Conservation (phyloP, 2,113 vertebrate species). For the Forbesichthys papilliferus region DNA sequence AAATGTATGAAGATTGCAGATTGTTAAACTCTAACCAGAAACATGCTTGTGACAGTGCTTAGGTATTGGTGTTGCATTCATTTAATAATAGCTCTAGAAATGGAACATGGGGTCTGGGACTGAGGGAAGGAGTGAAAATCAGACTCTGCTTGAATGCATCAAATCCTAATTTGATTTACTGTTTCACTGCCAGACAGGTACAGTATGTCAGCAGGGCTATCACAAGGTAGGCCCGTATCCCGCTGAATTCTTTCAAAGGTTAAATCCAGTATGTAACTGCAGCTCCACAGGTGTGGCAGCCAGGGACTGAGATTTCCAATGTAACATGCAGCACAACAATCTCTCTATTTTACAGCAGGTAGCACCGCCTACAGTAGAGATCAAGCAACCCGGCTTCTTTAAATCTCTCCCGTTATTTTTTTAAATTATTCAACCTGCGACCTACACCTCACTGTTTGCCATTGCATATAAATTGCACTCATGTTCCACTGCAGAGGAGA, state of each 20-base stretch:
- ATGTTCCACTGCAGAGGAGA: conserved; percentile 29
- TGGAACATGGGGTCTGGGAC: neutral
- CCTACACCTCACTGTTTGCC: conserved; percentile 30
- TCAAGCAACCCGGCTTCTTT: conserved; percentile 25
- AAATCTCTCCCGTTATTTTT: conserved; percentile 29
- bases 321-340: neutral
- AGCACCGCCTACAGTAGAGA: conserved; percentile 1
- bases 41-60: no score
- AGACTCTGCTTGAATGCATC: neutral
- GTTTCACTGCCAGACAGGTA: neutral
- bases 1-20: no score
- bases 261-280: neutral
- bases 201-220: conserved; percentile 5
- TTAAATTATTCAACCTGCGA: conserved; percentile 52
- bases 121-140: neutral
- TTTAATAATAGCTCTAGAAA: neutral
- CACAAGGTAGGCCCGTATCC: neutral
- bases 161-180: conserved; percentile 7
- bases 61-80: no score
- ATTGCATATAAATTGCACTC: conserved; percentile 46
- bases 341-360: conserved; percentile 4
- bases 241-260: conserved; percentile 18
- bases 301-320: neutral
- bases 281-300: neutral
- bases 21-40: neutral